Conservation (phyloP, 2,888 invertebrate species). For the Operophtera brumata region DNA sequence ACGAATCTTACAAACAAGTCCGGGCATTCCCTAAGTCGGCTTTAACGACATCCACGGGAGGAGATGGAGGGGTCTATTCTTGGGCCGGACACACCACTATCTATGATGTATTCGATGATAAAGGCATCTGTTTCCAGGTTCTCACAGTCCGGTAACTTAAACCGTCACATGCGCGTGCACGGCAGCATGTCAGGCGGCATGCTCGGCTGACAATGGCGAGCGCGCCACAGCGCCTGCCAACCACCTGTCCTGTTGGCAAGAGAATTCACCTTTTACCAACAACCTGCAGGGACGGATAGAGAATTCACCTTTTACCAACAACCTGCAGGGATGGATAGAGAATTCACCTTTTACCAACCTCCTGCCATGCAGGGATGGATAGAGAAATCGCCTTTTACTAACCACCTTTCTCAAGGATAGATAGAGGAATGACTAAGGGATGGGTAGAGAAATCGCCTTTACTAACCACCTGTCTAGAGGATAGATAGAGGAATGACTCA, state of each 20-base stretch:
- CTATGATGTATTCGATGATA: background rate
- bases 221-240: constrained; percentile 11
- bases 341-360: background rate
- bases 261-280: background rate
- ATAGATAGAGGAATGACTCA: too few relatives aligned
- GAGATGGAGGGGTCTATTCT: too few relatives aligned
- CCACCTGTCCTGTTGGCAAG: background rate
- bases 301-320: background rate
- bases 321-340: background rate
- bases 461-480: too few relatives aligned
- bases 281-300: background rate
- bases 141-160: constrained; percentile 98
- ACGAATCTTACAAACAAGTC: too few relatives aligned
- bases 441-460: background rate
- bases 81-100: too few relatives aligned
- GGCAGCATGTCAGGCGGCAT: constrained; percentile 82
- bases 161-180: constrained; percentile 99
- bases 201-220: constrained; percentile 81
- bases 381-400: background rate
- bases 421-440: background rate
- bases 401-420: background rate
- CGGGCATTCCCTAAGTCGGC: too few relatives aligned
- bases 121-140: constrained; percentile 79
- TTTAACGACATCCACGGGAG: too few relatives aligned
- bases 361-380: background rate